Percentiles rank a stretch among this genome's conserved stretches.
phyloP scores from a whole-genome alignment of 1,140 invertebrate species.

The Drosophila albomicans region DNA sequence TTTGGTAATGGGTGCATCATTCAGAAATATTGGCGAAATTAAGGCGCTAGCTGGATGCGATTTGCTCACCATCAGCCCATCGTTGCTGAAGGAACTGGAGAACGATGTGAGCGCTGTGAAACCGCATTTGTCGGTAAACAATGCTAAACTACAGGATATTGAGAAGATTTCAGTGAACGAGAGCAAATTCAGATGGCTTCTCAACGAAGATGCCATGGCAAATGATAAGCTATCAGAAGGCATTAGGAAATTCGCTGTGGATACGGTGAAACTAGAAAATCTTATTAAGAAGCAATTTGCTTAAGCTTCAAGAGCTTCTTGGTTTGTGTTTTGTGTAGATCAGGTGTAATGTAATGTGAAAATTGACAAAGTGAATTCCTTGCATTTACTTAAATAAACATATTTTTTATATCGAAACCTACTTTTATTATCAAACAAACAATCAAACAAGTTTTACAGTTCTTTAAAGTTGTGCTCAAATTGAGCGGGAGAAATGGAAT shows the following conservation, averaged over 20 bases:
- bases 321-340: not conserved
- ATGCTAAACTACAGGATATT: conserved; percentile 88
- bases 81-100: conserved; percentile 93
- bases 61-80: conserved; percentile 97
- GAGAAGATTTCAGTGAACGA: conserved; percentile 93
- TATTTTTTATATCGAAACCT: conserved; percentile 5
- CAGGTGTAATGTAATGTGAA: conserved; percentile 6
- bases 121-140: conserved; percentile 84
- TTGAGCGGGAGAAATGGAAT: too few species aligned
- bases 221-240: conserved; percentile 98
- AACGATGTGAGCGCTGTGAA: conserved; percentile 88
- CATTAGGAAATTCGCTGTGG: conserved; percentile 98
- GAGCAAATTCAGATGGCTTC: conserved; percentile 94
- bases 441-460: too few species aligned
- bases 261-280: conserved; percentile 96
- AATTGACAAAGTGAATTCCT: conserved; percentile 3
- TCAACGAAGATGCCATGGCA: conserved; percentile 99
- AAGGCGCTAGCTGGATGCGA: conserved; percentile 98
- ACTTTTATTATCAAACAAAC: too few species aligned
- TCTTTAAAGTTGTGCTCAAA: too few species aligned
- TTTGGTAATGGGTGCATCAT: conserved; percentile 99
- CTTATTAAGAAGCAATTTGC: conserved; percentile 86
- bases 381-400: conserved; percentile 17
- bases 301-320: conserved; percentile 2
- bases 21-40: conserved; percentile 98